These are phyloP conservation scores for Botia almorhae DNA, from an alignment of 2,797 vertebrate species.

Conservation along the genomic window DNA sequence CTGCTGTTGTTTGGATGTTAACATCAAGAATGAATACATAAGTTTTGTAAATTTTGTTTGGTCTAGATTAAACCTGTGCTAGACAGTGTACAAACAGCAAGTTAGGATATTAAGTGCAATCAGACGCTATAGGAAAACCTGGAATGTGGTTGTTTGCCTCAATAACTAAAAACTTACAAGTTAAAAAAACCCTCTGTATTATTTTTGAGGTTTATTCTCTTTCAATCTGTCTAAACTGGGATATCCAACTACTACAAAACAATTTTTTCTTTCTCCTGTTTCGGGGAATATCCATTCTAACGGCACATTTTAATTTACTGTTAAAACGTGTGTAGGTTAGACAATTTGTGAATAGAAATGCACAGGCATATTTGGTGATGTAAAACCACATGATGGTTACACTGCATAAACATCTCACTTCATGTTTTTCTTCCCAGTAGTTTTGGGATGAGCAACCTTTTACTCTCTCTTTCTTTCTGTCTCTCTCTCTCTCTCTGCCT, in stretches of 20 bases:
- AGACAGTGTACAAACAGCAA: neutral
- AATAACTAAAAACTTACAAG: neutral
- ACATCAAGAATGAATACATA: too few species aligned
- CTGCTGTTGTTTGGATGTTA: neutral
- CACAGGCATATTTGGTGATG: neutral
- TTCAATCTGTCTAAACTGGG: conserved; percentile 22
- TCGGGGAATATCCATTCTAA: conserved; percentile 37
- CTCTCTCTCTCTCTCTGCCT: neutral
- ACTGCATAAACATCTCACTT: conserved; percentile 12
- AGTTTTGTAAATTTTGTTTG: too few species aligned
- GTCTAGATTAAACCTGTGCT: too few species aligned
- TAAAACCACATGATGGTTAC: neutral
- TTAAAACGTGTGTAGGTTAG: neutral
- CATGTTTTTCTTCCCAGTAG: neutral
- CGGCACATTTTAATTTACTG: neutral
- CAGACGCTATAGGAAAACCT: neutral
- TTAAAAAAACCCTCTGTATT: conserved; percentile 16
- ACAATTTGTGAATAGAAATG: conserved; percentile 14
- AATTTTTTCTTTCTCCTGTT: conserved; percentile 13
- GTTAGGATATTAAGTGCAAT: neutral
- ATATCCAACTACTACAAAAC: conserved; percentile 19
- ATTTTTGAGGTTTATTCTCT: neutral
- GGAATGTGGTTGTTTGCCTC: neutral
- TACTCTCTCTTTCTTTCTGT: conserved; percentile 11
- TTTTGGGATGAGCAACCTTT: conserved; percentile 51